These are phyloP conservation scores for Zeus faber DNA, from an alignment of 2,113 vertebrate genomes.

Conservation along the genomic window DNA sequence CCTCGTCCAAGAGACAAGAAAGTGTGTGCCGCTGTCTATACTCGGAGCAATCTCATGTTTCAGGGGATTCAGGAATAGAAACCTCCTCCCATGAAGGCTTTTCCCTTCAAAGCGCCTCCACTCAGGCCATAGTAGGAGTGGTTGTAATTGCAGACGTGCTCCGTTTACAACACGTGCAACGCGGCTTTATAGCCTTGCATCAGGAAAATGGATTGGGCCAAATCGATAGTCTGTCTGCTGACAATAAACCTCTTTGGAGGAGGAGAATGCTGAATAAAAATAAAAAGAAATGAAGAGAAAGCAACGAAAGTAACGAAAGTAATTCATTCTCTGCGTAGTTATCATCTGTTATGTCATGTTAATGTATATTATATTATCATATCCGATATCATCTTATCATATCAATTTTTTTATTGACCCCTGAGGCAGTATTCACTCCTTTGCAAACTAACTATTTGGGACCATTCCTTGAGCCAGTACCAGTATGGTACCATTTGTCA, in stretches of 20 bases:
- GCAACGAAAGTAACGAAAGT: background rate
- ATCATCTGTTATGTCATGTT: too few species aligned
- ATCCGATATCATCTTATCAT: background rate
- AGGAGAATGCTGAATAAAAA: background rate
- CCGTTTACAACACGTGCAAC: conserved; percentile 11
- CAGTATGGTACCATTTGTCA: too few species aligned
- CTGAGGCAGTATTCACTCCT: too few species aligned
- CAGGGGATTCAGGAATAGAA: background rate
- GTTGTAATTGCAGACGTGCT: background rate
- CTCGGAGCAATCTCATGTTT: background rate
- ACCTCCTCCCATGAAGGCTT: background rate
- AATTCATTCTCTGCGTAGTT: background rate
- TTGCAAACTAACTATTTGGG: too few species aligned
- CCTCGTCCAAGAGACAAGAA: too few species aligned
- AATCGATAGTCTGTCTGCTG: conserved; percentile 22
- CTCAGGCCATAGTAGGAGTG: conserved; percentile 5
- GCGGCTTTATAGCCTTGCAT: conserved; percentile 14
- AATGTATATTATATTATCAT: background rate
- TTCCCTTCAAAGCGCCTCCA: background rate
- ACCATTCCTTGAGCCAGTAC: too few species aligned
- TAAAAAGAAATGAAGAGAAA: background rate
- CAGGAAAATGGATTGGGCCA: conserved; percentile 18
- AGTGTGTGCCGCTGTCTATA: background rate
- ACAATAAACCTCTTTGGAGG: conserved; percentile 9
- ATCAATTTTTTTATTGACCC: too few species aligned